A percentile compares a stretch with the other conserved stretches of the same genome.
These are phyloP conservation scores for Liolophura sinensis DNA, from an alignment of 1,140 invertebrate genomes.

Conservation along the genomic window DNA sequence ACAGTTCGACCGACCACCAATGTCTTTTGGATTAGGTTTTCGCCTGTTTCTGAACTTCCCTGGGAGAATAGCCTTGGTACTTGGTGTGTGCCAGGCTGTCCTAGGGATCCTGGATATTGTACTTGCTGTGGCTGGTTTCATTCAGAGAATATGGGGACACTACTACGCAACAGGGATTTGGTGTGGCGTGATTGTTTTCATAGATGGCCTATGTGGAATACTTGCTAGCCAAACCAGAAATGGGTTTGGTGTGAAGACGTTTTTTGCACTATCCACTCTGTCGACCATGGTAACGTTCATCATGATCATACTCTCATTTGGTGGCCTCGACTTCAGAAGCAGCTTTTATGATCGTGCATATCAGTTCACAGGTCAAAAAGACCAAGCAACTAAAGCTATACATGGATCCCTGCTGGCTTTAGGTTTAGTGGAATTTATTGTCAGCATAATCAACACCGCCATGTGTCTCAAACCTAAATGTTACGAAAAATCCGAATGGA, in stretches of 20 bases:
- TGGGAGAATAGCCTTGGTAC: constrained; percentile 14
- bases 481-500: too few species aligned
- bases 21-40: too few species aligned
- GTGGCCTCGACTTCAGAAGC: constrained; percentile 19
- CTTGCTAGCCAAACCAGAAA: constrained; percentile 11
- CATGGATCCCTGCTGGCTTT: too few species aligned
- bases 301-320: constrained; percentile 20
- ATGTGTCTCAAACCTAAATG: too few species aligned
- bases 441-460: too few species aligned
- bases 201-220: constrained; percentile 17
- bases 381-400: too few species aligned
- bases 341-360: constrained; percentile 16
- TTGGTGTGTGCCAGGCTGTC: constrained; percentile 16
- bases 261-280: constrained; percentile 11
- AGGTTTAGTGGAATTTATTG: too few species aligned
- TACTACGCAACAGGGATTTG: constrained; percentile 22
- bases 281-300: constrained; percentile 9
- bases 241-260: constrained; percentile 11
- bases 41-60: constrained; percentile 9
- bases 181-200: constrained; percentile 18
- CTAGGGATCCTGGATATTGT: constrained; percentile 18
- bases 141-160: constrained; percentile 20
- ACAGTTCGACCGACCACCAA: too few species aligned
- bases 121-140: constrained; percentile 15
- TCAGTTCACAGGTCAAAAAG: not conserved